These are phyloP conservation scores for Mareca strepera DNA, from an alignment of 2,797 vertebrate genomes.

Conservation along the genomic window DNA sequence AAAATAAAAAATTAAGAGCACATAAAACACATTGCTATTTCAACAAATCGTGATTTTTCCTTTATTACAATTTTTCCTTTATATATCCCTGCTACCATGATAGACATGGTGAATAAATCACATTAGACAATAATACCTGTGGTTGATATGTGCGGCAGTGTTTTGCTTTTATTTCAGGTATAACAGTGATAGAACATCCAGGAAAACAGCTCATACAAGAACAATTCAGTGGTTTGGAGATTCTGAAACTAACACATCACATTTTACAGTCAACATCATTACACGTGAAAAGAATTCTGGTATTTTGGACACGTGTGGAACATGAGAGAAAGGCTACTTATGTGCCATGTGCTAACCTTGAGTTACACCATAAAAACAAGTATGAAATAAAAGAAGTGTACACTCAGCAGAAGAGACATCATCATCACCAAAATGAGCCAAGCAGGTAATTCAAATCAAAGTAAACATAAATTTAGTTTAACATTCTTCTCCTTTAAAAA, in stretches of 20 bases:
- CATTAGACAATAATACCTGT: conserved; percentile 64
- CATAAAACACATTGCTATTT: background rate
- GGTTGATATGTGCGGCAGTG: conserved; percentile 79
- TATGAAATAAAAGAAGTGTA: background rate
- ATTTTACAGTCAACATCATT: conserved; percentile 30
- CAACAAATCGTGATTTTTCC: background rate
- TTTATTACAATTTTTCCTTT: background rate
- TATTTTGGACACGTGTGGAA: background rate
- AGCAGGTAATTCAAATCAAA: background rate
- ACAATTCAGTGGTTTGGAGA: conserved; percentile 87
- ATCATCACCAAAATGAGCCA: background rate
- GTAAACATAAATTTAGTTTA: background rate
- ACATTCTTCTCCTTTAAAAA: background rate
- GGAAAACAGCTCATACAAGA: conserved; percentile 86
- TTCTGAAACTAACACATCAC: conserved; percentile 59
- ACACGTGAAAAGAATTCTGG: background rate
- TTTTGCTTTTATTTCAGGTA: conserved; percentile 86
- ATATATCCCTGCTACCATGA: background rate
- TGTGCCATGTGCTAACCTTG: background rate
- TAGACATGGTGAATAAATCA: conserved; percentile 28
- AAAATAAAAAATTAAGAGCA: background rate
- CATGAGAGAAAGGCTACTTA: background rate
- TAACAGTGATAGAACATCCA: conserved; percentile 87
- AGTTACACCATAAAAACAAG: background rate
- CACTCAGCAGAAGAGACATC: conserved; percentile 15